Base-by-base conservation (phyloP, 2,797 vertebrate genomes). In the Lithobates sylvaticus region DNA sequence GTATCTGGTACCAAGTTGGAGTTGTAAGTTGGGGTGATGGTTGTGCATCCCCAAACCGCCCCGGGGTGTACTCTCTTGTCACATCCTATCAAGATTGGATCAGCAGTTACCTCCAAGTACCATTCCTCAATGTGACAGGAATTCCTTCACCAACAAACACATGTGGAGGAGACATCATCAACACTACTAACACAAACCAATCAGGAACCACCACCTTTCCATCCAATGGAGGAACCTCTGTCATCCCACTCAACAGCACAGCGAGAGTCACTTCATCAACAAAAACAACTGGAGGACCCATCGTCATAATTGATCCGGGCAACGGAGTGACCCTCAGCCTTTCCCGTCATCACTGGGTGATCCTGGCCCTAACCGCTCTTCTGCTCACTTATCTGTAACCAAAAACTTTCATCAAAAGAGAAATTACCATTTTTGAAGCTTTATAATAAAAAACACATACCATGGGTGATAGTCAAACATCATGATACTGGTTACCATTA, bases 81-180 rank as follows among this genome's bases (percentile, higher is more conserved):
- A 23, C 73, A 12, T n/a, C 39, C n/a, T 75, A 75, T 75, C 23
- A n/a, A n/a, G n/a, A 27, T 0, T 75, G 73, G 73, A 75, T 75
- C n/a, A 27, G 61, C 75, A 87, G 91, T 5, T 92, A 93, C 61
- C 21, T 26, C n/a, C 61, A 65, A 65, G 61, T 26, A 26, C 1
- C 61, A 12, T 65, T 65, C 23, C 8, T 23, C 61, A 26, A 65
- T 23, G 61, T 65, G 2, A 65, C 61, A 2, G 21, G 21, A 23
- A 65, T 65, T 13, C 61, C 61, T 23, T 23, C 61, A 12, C 23
- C 61, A 65, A 65, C 21, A 8, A 23, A 26, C 7, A 65, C 23
- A 26, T 65, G 61, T 12, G 61, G 61, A 26, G 15, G 16, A 54
- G 50, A 54, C 50, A 3, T 54, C 4, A 18, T 5, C 50, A 5